Conservation (phyloP, 2,113 vertebrate genomes). For the Siphamia tubifer region DNA sequence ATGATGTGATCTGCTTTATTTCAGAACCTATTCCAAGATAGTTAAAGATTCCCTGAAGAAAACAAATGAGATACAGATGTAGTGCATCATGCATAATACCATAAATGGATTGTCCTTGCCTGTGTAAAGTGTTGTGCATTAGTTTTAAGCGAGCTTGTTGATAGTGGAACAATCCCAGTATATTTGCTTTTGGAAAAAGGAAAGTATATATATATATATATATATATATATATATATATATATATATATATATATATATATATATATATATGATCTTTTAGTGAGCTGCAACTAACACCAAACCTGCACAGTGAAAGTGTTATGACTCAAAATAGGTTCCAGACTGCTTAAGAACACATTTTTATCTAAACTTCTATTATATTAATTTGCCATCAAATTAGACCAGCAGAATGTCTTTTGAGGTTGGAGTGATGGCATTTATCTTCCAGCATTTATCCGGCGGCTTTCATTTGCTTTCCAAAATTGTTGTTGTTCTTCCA, state of each 20-base stretch:
- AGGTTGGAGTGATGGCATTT: conserved; percentile 36
- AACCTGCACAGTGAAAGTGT: conserved; percentile 18
- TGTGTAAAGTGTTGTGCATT: conserved; percentile 28
- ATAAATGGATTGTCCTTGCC: neutral
- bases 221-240: too few relatives aligned
- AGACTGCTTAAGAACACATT: conserved; percentile 8
- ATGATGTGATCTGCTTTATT: neutral
- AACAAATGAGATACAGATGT: neutral
- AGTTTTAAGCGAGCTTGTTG: neutral
- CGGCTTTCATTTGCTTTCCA: conserved; percentile 12
- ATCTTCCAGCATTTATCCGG: conserved; percentile 38
- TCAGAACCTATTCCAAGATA: neutral
- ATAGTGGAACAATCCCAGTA: neutral
- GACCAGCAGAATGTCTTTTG: conserved; percentile 30
- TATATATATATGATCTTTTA: conserved; percentile 11
- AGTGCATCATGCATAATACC: neutral
- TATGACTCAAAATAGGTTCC: conserved; percentile 32
- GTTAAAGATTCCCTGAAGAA: conserved; percentile 15
- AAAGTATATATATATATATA: too few relatives aligned
- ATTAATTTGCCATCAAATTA: conserved; percentile 46
- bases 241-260: too few relatives aligned
- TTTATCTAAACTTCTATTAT: conserved; percentile 11
- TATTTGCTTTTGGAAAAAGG: conserved; percentile 2
- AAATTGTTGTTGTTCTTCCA: conserved; percentile 23
- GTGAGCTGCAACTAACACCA: conserved; percentile 17